Percentiles rank a stretch among this genome's conserved stretches.
phyloP scores from a whole-genome alignment of 2,888 invertebrate species.

The Andrena hattorfiana region DNA sequence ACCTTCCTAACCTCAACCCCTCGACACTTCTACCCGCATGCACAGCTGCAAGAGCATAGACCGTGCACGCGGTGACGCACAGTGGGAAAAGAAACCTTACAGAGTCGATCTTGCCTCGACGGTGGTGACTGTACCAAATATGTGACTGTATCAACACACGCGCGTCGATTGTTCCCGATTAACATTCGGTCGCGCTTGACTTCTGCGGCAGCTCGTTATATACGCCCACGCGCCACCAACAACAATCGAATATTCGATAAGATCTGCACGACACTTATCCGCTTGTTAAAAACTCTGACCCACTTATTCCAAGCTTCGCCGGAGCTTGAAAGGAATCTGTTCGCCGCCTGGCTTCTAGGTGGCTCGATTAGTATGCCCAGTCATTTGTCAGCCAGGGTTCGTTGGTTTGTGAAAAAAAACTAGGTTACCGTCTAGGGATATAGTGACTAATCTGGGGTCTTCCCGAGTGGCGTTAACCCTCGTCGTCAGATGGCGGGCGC shows the following conservation, averaged over 20 bases:
- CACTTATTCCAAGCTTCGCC: constrained; percentile 1
- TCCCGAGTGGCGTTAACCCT: too few species aligned
- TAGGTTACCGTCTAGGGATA: too few species aligned
- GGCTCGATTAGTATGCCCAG: too few species aligned
- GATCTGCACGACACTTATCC: constrained; percentile 18
- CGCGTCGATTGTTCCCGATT: constrained; percentile 53
- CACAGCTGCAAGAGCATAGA: too few species aligned
- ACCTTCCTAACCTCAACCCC: too few species aligned
- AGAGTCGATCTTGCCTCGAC: constrained; percentile 10
- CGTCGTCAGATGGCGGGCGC: too few species aligned
- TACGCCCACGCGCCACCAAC: constrained; percentile 19
- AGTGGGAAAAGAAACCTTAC: not conserved
- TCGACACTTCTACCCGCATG: too few species aligned
- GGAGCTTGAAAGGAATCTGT: not conserved
- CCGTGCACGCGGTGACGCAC: not conserved
- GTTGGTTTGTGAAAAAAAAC: too few species aligned
- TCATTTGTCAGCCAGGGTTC: too few species aligned
- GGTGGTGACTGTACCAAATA: not conserved
- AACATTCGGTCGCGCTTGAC: constrained; percentile 30
- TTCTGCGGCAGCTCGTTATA: constrained; percentile 19
- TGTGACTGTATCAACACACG: constrained; percentile 23
- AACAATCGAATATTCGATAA: constrained; percentile 23
- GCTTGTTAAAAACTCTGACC: not conserved
- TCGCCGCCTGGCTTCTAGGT: too few species aligned
- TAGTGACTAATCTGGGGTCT: too few species aligned